Percentiles rank a stretch among this genome's conserved stretches.
Evolutionary conservation across 2,888 invertebrate species (phyloP).

Genomic region (Theretra japonica): DNA sequence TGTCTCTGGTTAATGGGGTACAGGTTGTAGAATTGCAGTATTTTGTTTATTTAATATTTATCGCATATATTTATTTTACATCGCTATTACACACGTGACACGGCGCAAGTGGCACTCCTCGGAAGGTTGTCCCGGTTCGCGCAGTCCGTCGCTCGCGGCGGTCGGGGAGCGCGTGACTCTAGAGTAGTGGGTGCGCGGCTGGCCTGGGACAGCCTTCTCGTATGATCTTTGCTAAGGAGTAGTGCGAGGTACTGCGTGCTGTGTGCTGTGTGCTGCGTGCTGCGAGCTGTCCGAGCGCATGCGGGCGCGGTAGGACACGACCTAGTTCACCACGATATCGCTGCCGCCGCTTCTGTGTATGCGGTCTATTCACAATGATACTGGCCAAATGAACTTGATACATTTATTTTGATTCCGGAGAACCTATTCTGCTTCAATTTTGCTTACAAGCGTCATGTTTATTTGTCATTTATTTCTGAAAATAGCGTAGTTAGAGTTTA

Average conservation of each 20-base stretch:
- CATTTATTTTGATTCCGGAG: conserved; percentile 83
- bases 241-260: conserved; percentile 60
- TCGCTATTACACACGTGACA: conserved; percentile 75
- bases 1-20: conserved; percentile 81
- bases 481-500: conserved; percentile 76
- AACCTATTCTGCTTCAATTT: conserved; percentile 85
- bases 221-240: conserved; percentile 60
- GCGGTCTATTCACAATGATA: conserved; percentile 74
- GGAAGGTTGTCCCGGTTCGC: conserved; percentile 86
- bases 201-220: conserved; percentile 83
- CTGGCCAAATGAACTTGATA: conserved; percentile 82
- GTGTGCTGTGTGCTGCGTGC: conserved; percentile 11
- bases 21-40: conserved; percentile 82
- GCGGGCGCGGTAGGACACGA: conserved; percentile 4
- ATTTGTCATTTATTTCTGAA: conserved; percentile 75
- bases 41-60: conserved; percentile 76
- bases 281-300: not conserved
- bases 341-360: conserved; percentile 72
- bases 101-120: conserved; percentile 76
- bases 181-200: conserved; percentile 57
- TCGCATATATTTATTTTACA: conserved; percentile 82
- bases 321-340: conserved; percentile 29
- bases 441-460: conserved; percentile 83
- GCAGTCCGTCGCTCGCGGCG: conserved; percentile 81
- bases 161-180: conserved; percentile 77